Conservation (phyloP, 2,113 vertebrate genomes). For the Pogona vitticeps region DNA sequence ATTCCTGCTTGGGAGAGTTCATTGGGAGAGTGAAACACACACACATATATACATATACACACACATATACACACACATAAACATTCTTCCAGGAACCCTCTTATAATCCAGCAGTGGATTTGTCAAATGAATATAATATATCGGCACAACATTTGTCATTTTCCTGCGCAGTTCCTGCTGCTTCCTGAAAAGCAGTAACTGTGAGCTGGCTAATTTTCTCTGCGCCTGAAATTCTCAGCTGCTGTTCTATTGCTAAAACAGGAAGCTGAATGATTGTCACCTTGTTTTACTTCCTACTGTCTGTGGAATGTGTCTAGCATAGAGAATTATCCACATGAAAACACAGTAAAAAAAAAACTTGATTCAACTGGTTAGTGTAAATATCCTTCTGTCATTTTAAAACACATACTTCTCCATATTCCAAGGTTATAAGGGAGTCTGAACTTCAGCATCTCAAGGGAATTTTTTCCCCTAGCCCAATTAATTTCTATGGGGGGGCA, state of each 20-base stretch:
- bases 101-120: conserved; percentile 29
- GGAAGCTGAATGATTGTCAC: not conserved
- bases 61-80: conserved; percentile 2
- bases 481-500: no score
- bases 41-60: conserved; percentile 1
- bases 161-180: not conserved
- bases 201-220: conserved; percentile 23
- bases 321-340: not conserved
- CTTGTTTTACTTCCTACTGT: not conserved
- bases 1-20: no score
- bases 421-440: not conserved
- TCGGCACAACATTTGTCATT: conserved; percentile 17
- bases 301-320: not conserved
- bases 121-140: conserved; percentile 11
- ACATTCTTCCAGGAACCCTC: conserved; percentile 10
- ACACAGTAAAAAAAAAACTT: not conserved
- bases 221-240: conserved; percentile 4
- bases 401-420: not conserved
- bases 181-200: conserved; percentile 9
- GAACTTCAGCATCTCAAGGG: not conserved
- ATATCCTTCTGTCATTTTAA: not conserved
- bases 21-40: not conserved
- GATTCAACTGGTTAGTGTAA: not conserved
- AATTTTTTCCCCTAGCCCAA: no score
- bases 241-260: conserved; percentile 3